phyloP scores from a whole-genome alignment of 2,797 vertebrate genomes.

The Sebastolobus altivelis region DNA sequence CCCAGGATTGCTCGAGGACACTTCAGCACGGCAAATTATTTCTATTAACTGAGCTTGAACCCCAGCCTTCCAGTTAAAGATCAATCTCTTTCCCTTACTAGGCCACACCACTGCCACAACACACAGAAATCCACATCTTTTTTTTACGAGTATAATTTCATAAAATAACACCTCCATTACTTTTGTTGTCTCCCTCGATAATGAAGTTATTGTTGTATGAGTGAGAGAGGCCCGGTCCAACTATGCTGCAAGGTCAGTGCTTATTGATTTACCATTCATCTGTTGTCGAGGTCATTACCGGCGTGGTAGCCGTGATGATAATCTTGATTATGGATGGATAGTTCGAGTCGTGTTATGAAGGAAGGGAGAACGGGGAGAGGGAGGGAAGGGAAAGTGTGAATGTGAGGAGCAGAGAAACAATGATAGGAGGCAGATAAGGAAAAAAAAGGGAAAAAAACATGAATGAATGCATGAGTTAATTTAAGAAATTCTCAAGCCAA shows the following conservation, averaged over 20 bases:
- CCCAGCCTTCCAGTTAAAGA: slow-evolving; percentile 14
- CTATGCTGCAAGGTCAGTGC: slow-evolving; percentile 69
- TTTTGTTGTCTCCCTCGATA: slow-evolving; percentile 57
- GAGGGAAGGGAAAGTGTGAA: slow-evolving; percentile 1
- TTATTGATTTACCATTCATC: slow-evolving; percentile 80
- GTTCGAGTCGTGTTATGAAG: slow-evolving; percentile 32
- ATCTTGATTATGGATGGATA: slow-evolving; percentile 68
- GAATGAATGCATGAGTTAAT: slow-evolving; percentile 26
- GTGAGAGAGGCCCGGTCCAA: slow-evolving; percentile 55
- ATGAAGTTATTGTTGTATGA: slow-evolving; percentile 72
- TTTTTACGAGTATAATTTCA: slow-evolving; percentile 59
- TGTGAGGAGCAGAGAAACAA: background rate
- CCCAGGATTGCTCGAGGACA: slow-evolving; percentile 7
- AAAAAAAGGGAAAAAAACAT: slow-evolving; percentile 3
- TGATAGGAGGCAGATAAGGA: slow-evolving; percentile 1
- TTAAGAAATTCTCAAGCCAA: background rate
- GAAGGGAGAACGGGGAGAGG: slow-evolving; percentile 1
- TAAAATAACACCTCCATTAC: slow-evolving; percentile 63
- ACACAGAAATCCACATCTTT: slow-evolving; percentile 13
- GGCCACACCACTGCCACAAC: slow-evolving; percentile 2
- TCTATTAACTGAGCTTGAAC: slow-evolving; percentile 28
- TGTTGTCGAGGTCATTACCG: slow-evolving; percentile 69
- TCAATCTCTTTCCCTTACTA: slow-evolving; percentile 18
- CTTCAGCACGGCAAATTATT: slow-evolving; percentile 24
- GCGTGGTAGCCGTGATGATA: slow-evolving; percentile 56